phyloP scores from a whole-genome alignment of 2,797 vertebrate genomes.

The Helostoma temminkii region DNA sequence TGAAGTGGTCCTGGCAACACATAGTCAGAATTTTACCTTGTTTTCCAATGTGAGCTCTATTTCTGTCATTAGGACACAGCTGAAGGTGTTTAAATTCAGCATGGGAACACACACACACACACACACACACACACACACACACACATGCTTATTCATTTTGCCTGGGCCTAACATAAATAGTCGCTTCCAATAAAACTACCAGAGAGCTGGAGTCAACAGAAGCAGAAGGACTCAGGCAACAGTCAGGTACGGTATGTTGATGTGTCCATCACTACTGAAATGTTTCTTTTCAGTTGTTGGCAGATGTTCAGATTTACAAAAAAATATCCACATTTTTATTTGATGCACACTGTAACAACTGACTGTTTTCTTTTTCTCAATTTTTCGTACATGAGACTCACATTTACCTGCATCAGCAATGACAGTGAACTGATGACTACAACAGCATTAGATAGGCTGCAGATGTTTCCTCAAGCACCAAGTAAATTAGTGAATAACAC shows the following conservation, averaged over 20 bases:
- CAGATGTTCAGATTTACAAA: neutral
- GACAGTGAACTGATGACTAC: too few relatives aligned
- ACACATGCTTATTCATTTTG: neutral
- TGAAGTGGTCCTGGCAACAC: constrained; percentile 49
- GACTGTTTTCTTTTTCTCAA: constrained; percentile 6
- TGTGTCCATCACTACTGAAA: constrained; percentile 23
- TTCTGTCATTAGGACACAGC: constrained; percentile 41
- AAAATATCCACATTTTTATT: constrained; percentile 23
- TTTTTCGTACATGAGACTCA: constrained; percentile 6
- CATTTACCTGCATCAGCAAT: too few relatives aligned
- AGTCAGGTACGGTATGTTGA: neutral
- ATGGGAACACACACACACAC: constrained; percentile 27
- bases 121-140: constrained; percentile 18
- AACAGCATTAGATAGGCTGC: too few relatives aligned
- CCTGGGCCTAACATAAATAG: constrained; percentile 17
- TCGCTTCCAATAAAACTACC: constrained; percentile 25
- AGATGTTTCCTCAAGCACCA: too few relatives aligned
- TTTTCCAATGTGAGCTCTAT: constrained; percentile 54
- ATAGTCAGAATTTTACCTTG: constrained; percentile 20
- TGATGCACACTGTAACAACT: constrained; percentile 16
- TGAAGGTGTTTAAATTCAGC: constrained; percentile 45
- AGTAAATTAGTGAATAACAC: too few relatives aligned
- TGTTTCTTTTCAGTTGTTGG: neutral
- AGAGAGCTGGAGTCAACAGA: constrained; percentile 17
- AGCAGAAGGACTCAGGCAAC: neutral